phyloP scores from a whole-genome alignment of 2,888 invertebrate species.

The Eupithecia insigniata region DNA sequence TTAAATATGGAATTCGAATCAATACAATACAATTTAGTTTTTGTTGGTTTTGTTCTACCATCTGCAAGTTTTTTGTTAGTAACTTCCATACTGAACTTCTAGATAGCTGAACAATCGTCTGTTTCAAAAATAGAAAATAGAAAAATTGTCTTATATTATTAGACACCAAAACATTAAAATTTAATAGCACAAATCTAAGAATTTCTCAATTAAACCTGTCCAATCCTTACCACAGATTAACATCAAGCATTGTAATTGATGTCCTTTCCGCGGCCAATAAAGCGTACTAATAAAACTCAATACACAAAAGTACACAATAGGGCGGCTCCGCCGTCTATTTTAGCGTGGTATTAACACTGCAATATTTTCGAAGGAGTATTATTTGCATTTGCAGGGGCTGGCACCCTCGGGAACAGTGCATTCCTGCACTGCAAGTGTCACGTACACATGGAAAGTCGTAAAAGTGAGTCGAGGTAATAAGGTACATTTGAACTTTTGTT shows the following conservation, averaged over 20 bases:
- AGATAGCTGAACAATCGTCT: not conserved
- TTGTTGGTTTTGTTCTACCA: not conserved
- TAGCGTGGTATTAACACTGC: slow-evolving; percentile 77
- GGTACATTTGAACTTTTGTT: slow-evolving; percentile 9
- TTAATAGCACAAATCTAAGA: not conserved
- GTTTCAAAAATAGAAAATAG: not conserved
- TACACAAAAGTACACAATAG: slow-evolving; percentile 70
- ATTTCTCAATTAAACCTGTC: slow-evolving; percentile 12
- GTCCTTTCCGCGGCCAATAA: slow-evolving; percentile 70
- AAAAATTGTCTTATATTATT: not conserved
- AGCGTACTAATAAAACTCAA: slow-evolving; percentile 74
- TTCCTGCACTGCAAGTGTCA: slow-evolving; percentile 68
- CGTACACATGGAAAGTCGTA: slow-evolving; percentile 28
- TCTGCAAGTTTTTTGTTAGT: not conserved
- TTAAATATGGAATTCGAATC: not conserved
- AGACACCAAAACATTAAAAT: not conserved
- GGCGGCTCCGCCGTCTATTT: slow-evolving; percentile 68
- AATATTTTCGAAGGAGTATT: slow-evolving; percentile 80
- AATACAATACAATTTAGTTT: not conserved
- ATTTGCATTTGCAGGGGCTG: slow-evolving; percentile 76
- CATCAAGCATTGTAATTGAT: slow-evolving; percentile 41
- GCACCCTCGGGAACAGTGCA: slow-evolving; percentile 60
- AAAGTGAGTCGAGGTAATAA: not conserved
- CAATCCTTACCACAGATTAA: slow-evolving; percentile 26
- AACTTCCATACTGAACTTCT: not conserved